Conservation (phyloP, 53 echinoderm and acorn worm species). For the Henricia sp. region DNA sequence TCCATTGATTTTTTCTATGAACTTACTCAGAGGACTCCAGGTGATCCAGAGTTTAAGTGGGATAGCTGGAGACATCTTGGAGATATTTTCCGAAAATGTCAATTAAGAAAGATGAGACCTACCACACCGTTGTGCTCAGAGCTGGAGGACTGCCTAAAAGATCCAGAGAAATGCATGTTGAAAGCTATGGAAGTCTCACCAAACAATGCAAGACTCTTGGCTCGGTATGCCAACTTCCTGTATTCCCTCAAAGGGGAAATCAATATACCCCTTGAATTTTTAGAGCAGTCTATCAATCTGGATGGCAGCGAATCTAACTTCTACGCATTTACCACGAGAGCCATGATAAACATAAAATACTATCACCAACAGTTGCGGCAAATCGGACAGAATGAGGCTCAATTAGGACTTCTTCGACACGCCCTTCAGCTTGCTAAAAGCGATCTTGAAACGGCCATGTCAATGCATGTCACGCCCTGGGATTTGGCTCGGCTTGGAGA, state of each 20-base stretch:
- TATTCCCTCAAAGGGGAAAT: slow-evolving; percentile 23
- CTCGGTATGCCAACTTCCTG: slow-evolving; percentile 40
- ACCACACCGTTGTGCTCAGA: not conserved
- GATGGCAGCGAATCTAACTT: slow-evolving; percentile 26
- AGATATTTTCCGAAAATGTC: slow-evolving; percentile 13
- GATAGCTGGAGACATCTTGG: slow-evolving; percentile 47
- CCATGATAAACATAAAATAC: slow-evolving; percentile 21
- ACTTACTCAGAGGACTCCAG: slow-evolving; percentile 27
- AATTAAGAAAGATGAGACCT: slow-evolving; percentile 11
- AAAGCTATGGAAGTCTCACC: slow-evolving; percentile 40
- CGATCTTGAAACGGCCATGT: slow-evolving; percentile 23
- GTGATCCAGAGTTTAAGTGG: slow-evolving; percentile 23
- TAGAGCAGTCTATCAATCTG: slow-evolving; percentile 44
- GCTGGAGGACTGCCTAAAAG: not conserved
- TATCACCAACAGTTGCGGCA: not conserved
- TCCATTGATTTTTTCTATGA: slow-evolving; percentile 12
- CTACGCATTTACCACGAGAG: slow-evolving; percentile 36
- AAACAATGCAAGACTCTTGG: slow-evolving; percentile 24
- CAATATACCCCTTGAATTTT: slow-evolving; percentile 26
- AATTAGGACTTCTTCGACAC: slow-evolving; percentile 12
- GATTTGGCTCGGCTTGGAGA: slow-evolving; percentile 20
- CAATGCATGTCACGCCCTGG: slow-evolving; percentile 29
- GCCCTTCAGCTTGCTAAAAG: slow-evolving; percentile 30
- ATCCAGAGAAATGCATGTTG: slow-evolving; percentile 47
- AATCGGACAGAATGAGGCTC: too few species aligned